Percentiles rank a stretch among this genome's conserved stretches.
Conservation (phyloP, 2,797 vertebrate species). For the Hippopotamyrus pictus region DNA sequence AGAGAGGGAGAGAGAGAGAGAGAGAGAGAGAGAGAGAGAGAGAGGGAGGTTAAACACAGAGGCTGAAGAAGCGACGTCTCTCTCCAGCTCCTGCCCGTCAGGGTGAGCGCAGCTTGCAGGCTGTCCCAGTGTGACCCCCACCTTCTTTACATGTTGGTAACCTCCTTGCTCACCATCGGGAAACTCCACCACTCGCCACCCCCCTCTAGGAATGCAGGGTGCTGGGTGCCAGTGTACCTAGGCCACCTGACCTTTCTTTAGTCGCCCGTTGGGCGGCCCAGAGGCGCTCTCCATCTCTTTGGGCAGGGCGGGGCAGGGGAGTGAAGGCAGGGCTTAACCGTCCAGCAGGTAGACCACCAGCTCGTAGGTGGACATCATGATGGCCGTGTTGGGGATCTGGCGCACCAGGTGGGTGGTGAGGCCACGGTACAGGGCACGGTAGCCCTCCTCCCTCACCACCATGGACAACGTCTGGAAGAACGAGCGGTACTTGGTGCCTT, state of each 20-base stretch:
- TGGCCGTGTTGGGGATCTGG: constrained; percentile 97
- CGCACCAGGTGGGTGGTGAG: constrained; percentile 91
- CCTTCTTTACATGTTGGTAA: neutral
- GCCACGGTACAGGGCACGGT: constrained; percentile 86
- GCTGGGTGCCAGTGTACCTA: constrained; percentile 43
- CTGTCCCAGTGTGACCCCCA: neutral
- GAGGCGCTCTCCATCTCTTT: constrained; percentile 12
- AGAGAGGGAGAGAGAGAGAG: neutral
- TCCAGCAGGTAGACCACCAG: constrained; percentile 90
- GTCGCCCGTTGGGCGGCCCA: constrained; percentile 52
- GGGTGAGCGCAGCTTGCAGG: constrained; percentile 11
- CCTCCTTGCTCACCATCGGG: constrained; percentile 5
- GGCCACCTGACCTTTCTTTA: constrained; percentile 66
- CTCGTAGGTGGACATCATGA: constrained; percentile 98
- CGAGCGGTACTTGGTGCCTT: constrained; percentile 92
- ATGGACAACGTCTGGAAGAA: constrained; percentile 89
- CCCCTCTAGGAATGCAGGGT: constrained; percentile 25
- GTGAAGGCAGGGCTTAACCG: constrained; percentile 57
- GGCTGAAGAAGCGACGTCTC: neutral
- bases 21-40: neutral
- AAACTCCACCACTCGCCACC: constrained; percentile 15
- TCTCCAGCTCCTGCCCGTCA: neutral
- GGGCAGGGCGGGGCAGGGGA: constrained; percentile 16
- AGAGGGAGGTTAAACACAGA: neutral
- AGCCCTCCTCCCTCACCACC: constrained; percentile 87